These are phyloP conservation scores for Lasioglossum vierecki DNA, from an alignment of 2,888 invertebrate genomes.

Conservation along the genomic window DNA sequence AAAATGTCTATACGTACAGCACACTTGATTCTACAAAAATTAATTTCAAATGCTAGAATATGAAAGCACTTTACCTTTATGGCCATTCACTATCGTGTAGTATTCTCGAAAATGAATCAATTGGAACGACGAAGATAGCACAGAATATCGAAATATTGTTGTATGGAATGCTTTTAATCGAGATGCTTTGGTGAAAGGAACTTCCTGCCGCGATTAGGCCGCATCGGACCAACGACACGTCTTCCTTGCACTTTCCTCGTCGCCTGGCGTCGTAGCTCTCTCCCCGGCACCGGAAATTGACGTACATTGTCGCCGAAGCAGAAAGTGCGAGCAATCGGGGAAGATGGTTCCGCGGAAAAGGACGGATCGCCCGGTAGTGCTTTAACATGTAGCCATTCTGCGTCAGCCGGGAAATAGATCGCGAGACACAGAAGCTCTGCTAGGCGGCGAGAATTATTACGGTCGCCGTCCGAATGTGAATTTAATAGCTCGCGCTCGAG, in stretches of 20 bases:
- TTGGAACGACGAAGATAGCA: too few species aligned
- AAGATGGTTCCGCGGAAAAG: slow-evolving; percentile 55
- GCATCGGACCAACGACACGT: neutral
- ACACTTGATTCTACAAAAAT: too few species aligned
- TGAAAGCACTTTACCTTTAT: neutral
- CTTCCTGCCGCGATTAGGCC: neutral
- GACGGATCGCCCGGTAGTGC: slow-evolving; percentile 68
- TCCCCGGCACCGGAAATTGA: slow-evolving; percentile 70
- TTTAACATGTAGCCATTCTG: slow-evolving; percentile 66
- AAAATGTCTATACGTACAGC: too few species aligned
- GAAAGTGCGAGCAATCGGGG: slow-evolving; percentile 71
- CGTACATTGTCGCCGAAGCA: slow-evolving; percentile 75
- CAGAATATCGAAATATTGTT: neutral
- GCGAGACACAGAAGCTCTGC: neutral
- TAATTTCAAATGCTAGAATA: too few species aligned
- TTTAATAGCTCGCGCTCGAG: neutral
- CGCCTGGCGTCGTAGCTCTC: slow-evolving; percentile 32
- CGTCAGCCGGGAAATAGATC: slow-evolving; percentile 2
- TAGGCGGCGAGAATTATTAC: slow-evolving; percentile 12
- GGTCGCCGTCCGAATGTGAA: neutral
- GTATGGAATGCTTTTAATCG: neutral
- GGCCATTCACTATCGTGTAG: neutral
- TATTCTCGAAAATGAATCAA: neutral
- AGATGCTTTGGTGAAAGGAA: neutral
- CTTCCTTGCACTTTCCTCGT: slow-evolving; percentile 1